Conservation (phyloP, 2,113 vertebrate species). For the Lagopus muta region DNA sequence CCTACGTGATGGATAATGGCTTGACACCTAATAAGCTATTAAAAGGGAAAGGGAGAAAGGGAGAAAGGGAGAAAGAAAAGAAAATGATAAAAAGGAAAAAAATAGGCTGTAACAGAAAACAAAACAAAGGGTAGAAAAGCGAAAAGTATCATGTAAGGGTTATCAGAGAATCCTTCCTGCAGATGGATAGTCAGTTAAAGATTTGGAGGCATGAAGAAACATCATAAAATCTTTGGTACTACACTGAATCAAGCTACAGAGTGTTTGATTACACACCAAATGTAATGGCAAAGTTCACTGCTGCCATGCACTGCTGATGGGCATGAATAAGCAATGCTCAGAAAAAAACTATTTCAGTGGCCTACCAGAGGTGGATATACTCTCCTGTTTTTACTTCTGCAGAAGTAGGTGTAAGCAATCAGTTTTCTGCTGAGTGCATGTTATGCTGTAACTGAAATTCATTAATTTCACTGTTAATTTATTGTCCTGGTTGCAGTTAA, state of each 20-base stretch:
- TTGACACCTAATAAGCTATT: no score
- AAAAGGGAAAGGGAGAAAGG: no score
- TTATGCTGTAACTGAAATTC: not conserved
- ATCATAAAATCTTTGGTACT: not conserved
- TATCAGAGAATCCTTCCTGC: not conserved
- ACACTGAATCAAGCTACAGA: not conserved
- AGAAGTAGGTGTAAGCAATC: not conserved
- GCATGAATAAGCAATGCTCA: not conserved
- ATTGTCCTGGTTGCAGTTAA: not conserved
- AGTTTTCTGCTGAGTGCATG: not conserved
- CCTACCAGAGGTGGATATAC: not conserved
- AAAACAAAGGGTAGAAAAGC: not conserved
- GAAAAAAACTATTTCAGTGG: accelerated
- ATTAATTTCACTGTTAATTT: not conserved
- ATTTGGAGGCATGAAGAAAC: not conserved
- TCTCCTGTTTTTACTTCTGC: not conserved
- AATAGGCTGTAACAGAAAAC: not conserved
- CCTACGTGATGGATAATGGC: no score
- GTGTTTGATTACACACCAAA: not conserved
- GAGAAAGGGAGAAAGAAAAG: not conserved
- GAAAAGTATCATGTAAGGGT: not conserved
- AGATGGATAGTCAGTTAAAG: not conserved
- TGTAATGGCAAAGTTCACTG: not conserved
- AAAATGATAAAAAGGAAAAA: not conserved
- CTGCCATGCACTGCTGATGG: not conserved